A percentile compares a stretch with the other conserved stretches of the same genome.
Conservation (phyloP, 92 coral and sea anemone species). For the Phenganax marumi region DNA sequence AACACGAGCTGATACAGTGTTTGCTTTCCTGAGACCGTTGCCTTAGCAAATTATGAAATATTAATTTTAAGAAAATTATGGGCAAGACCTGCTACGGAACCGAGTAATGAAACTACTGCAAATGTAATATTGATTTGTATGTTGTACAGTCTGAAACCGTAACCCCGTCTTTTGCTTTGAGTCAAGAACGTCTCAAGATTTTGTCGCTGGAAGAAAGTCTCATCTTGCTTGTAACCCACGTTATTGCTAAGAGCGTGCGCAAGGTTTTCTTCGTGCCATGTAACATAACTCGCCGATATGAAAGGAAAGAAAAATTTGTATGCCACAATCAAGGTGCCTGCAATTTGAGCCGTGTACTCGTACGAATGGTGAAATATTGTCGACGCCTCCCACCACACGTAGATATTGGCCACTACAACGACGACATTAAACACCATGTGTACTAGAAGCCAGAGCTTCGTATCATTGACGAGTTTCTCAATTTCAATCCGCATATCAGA, state of each 20-base stretch:
- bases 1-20: no score
- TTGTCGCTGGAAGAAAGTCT: slow-evolving; percentile 55
- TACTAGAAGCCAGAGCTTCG: slow-evolving; percentile 47
- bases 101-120: slow-evolving; percentile 61
- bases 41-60: background rate
- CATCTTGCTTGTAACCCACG: slow-evolving; percentile 39
- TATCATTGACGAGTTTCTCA: slow-evolving; percentile 39
- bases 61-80: slow-evolving; percentile 38
- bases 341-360: slow-evolving; percentile 58
- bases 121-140: slow-evolving; percentile 60
- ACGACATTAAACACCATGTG: slow-evolving; percentile 54
- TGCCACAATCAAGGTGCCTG: slow-evolving; percentile 57
- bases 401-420: slow-evolving; percentile 57
- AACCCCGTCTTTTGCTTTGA: slow-evolving; percentile 64
- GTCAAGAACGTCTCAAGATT: slow-evolving; percentile 53
- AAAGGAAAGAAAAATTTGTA: slow-evolving; percentile 68
- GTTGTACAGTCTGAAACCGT: slow-evolving; percentile 60
- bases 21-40: background rate
- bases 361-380: slow-evolving; percentile 37
- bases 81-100: slow-evolving; percentile 54
- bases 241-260: slow-evolving; percentile 57
- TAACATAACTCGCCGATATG: slow-evolving; percentile 64
- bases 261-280: slow-evolving; percentile 61
- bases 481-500: slow-evolving; percentile 46
- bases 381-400: slow-evolving; percentile 63